phyloP scores from a whole-genome alignment of 2,113 vertebrate genomes.

The Chloebia gouldiae region DNA sequence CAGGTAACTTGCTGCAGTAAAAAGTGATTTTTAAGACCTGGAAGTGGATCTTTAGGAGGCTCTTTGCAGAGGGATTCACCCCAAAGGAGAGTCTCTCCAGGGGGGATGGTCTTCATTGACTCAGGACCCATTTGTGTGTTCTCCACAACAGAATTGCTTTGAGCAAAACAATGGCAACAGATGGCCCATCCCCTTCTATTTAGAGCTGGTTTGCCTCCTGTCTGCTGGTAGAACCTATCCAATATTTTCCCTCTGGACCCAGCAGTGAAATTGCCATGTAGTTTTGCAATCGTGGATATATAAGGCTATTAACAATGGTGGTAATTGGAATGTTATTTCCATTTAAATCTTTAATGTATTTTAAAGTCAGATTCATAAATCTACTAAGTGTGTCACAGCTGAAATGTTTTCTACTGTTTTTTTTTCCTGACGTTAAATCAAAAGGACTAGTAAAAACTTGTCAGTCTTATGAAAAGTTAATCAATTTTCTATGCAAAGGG shows the following conservation, averaged over 20 bases:
- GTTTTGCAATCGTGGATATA: neutral
- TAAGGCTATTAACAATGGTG: conserved; percentile 12
- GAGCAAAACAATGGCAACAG: neutral
- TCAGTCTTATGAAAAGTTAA: conserved; percentile 55
- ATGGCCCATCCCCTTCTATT: neutral
- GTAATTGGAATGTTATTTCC: conserved; percentile 63
- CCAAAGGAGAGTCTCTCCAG: neutral
- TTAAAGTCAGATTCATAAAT: conserved; percentile 60
- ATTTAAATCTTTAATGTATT: conserved; percentile 59
- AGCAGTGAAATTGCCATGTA: neutral
- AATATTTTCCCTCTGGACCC: neutral
- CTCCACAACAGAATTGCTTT: neutral
- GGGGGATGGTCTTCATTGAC: accelerated
- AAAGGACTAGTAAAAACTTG: conserved; percentile 36
- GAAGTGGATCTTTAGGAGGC: neutral
- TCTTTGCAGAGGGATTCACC: neutral
- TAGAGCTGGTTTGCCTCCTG: neutral
- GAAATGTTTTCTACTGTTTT: neutral
- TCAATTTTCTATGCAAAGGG: conserved; percentile 69
- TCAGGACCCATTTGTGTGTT: neutral
- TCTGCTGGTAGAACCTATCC: neutral
- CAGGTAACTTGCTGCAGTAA: neutral
- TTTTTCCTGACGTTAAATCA: conserved; percentile 37
- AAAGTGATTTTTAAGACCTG: neutral
- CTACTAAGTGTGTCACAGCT: neutral